Evolutionary conservation across 1,140 invertebrate species (phyloP), one percentile per base, ranked within the genome.

Genomic region (Oscheius sp.): DNA sequence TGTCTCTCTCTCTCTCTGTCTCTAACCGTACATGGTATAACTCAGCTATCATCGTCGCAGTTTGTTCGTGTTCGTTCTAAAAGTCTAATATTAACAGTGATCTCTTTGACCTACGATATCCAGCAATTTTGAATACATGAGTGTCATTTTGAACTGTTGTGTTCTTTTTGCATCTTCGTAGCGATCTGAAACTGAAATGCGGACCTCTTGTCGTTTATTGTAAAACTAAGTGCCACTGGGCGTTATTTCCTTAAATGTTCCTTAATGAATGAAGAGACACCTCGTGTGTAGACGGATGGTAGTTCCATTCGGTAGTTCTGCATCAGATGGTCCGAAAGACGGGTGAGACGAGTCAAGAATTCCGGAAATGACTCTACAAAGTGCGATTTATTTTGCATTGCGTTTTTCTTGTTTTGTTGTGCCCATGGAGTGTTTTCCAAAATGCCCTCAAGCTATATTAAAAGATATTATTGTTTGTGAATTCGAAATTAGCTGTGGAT

Each of bases 91-190:
- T 4, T 23, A 4, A 7, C 23, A 23, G 28, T 13, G 28, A 15
- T 20, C 7, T 13, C 7, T 13, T 4, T 13, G 7, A 4, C 7
- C 28, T 23, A 55, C 49, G 28, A 55, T 55, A 13, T 55, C 28
- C 49, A 55, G 23, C 7, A 55, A 26, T 55, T 55, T 55, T 7
- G 15, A 7, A 23, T 55, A 55, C 49, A 55, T 55, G 7, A 55
- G 49, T 13, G 49, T 63, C 31, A 42, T 32, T 34, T 34, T 63
- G 31, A 63, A 63, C 26, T 63, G 61, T 63, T 63, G 32, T 32
- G 31, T 63, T 29, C 35, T 38, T 34, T 63, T 26, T 10, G 18
- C 61, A 32, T 7, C 4, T 4, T 7, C 49, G 49, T 55, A 55
- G 7, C 49, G 49, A 23, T 55, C 49, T 55, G 23, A 55, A 55